These are phyloP conservation scores for Scaptomyza caliginosa DNA, from an alignment of 2,888 invertebrate genomes.

Conservation along the genomic window DNA sequence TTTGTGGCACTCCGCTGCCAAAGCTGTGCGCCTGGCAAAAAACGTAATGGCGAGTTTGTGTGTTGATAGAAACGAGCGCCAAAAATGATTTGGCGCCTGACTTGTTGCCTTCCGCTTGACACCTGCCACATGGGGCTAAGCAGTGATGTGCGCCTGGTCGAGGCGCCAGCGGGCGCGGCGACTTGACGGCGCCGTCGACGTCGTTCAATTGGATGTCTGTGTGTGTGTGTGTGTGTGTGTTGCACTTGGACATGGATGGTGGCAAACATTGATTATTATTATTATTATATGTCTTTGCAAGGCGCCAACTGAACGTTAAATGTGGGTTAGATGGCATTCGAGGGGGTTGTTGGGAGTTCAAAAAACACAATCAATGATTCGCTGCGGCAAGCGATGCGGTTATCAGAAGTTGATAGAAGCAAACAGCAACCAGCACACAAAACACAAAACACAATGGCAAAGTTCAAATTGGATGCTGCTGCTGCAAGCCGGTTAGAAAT, in stretches of 20 bases:
- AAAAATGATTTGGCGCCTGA: slow-evolving; percentile 41
- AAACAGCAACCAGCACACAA: background rate
- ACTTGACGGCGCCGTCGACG: slow-evolving; percentile 77
- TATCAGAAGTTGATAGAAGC: slow-evolving; percentile 69
- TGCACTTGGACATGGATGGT: slow-evolving; percentile 44
- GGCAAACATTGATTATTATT: slow-evolving; percentile 6
- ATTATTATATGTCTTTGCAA: slow-evolving; percentile 22
- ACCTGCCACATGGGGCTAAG: slow-evolving; percentile 15
- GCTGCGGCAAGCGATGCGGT: slow-evolving; percentile 65
- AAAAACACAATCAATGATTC: slow-evolving; percentile 71
- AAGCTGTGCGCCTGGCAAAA: slow-evolving; percentile 67
- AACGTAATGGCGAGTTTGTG: slow-evolving; percentile 81
- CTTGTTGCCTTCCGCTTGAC: slow-evolving; percentile 11
- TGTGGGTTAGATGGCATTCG: background rate
- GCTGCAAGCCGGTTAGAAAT: slow-evolving; percentile 3
- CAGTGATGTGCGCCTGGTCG: slow-evolving; percentile 70
- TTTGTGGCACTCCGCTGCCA: background rate
- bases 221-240: background rate
- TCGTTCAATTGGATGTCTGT: slow-evolving; percentile 34
- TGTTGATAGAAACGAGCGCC: slow-evolving; percentile 71
- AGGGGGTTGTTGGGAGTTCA: slow-evolving; percentile 3
- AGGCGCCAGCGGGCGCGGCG: slow-evolving; percentile 80
- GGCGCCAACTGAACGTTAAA: slow-evolving; percentile 5
- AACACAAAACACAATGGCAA: slow-evolving; percentile 7
- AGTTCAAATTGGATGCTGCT: background rate